Evolutionary conservation across 2,113 vertebrate species (phyloP).

Genomic region (Sinocyclocheilus anophthalmus): DNA sequence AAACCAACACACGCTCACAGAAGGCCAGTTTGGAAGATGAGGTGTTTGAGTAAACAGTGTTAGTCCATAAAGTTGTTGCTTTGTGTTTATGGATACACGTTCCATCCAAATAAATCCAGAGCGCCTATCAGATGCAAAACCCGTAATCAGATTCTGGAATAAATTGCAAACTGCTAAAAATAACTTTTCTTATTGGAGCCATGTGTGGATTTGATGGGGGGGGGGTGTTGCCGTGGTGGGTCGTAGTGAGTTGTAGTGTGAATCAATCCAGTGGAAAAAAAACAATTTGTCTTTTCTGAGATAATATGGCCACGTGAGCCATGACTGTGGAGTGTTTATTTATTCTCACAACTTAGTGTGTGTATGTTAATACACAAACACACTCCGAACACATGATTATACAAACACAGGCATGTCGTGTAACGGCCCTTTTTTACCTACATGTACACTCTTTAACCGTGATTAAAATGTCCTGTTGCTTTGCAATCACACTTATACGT

Average conservation of each 20-base stretch:
- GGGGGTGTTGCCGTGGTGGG: slow-evolving; percentile 44
- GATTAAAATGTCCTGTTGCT: not conserved
- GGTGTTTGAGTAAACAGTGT: slow-evolving; percentile 35
- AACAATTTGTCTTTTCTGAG: slow-evolving; percentile 79
- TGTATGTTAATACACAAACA: slow-evolving; percentile 61
- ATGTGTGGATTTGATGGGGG: slow-evolving; percentile 69
- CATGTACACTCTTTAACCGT: slow-evolving; percentile 32
- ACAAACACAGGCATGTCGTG: slow-evolving; percentile 20
- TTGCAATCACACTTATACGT: not conserved
- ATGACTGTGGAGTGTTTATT: slow-evolving; percentile 74
- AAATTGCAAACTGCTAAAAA: slow-evolving; percentile 73
- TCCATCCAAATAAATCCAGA: slow-evolving; percentile 57
- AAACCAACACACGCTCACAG: slow-evolving; percentile 12
- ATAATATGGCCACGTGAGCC: slow-evolving; percentile 78
- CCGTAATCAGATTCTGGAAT: slow-evolving; percentile 69
- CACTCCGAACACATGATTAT: slow-evolving; percentile 42
- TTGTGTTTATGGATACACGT: slow-evolving; percentile 35
- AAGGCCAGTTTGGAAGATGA: slow-evolving; percentile 29
- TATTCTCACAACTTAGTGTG: slow-evolving; percentile 75
- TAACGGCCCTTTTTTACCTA: not conserved
- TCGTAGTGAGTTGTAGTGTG: slow-evolving; percentile 56
- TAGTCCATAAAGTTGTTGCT: slow-evolving; percentile 42
- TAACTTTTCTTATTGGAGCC: slow-evolving; percentile 77
- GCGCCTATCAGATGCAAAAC: slow-evolving; percentile 57
- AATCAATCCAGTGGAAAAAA: slow-evolving; percentile 74